phyloP scores from a whole-genome alignment of 2,113 vertebrate species.

The Atrichornis clamosus region DNA sequence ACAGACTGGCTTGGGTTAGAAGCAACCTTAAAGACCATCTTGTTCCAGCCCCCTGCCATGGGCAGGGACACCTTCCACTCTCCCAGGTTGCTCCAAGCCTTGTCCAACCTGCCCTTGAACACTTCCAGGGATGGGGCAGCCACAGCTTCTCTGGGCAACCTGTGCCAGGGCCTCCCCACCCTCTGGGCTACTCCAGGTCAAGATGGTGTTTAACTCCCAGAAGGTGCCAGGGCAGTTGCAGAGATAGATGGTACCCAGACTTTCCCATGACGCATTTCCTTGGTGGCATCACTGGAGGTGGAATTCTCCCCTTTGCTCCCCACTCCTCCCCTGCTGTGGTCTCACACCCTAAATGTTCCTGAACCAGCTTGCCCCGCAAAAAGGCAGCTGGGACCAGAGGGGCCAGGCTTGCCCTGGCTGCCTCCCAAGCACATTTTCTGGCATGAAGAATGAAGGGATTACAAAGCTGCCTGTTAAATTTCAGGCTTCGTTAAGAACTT shows the following conservation, averaged over 20 bases:
- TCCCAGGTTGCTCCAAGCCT: neutral
- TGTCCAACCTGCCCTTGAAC: neutral
- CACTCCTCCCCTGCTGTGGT: neutral
- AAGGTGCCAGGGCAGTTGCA: neutral
- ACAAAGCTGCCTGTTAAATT: constrained; percentile 31
- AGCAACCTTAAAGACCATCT: neutral
- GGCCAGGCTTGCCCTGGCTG: neutral
- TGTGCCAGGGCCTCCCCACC: neutral
- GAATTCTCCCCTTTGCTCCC: neutral
- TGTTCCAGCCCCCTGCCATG: neutral
- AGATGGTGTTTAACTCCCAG: neutral
- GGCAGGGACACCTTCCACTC: neutral
- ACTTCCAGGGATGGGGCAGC: neutral
- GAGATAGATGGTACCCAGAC: neutral
- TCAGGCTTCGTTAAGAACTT: constrained; percentile 47
- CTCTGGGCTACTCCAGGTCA: neutral
- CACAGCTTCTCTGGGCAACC: neutral
- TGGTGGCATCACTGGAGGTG: neutral
- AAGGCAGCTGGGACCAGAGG: neutral
- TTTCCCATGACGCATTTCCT: neutral
- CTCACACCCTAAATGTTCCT: neutral
- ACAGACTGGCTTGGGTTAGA: neutral
- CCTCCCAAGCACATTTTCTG: neutral
- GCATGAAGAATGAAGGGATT: neutral
- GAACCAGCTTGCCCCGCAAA: neutral